These are phyloP conservation scores for Vultur gryphus DNA, from an alignment of 2,797 vertebrate genomes.

Conservation along the genomic window DNA sequence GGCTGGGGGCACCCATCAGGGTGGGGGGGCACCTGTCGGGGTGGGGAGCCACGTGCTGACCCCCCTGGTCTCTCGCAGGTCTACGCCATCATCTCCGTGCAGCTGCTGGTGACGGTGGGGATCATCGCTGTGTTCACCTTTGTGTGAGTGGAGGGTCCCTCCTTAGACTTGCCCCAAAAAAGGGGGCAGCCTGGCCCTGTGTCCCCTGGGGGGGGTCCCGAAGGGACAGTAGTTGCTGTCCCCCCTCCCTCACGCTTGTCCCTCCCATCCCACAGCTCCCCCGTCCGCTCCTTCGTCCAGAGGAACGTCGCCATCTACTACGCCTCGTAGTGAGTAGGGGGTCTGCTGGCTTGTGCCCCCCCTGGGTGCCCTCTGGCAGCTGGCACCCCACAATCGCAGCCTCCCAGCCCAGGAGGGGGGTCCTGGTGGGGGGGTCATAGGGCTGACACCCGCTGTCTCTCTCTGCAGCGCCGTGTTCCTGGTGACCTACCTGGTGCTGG, in stretches of 20 bases:
- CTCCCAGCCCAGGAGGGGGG: not conserved
- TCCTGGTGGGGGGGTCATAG: not conserved
- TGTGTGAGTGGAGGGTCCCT: constrained; percentile 79
- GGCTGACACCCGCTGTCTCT: not conserved
- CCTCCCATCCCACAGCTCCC: constrained; percentile 69
- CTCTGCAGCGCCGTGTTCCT: constrained; percentile 84
- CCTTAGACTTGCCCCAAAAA: not conserved
- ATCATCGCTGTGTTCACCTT: constrained; percentile 89
- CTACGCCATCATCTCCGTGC: constrained; percentile 86
- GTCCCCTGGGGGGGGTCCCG: not conserved
- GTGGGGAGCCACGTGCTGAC: not conserved
- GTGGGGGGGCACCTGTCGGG: too few species aligned
- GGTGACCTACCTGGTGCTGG: constrained; percentile 83
- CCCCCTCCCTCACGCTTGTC: not conserved
- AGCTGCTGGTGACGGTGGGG: constrained; percentile 85
- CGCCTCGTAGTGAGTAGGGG: constrained; percentile 86
- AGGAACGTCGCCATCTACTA: constrained; percentile 83
- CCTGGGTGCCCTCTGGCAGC: not conserved
- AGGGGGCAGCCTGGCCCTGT: not conserved
- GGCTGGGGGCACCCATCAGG: fast-evolving
- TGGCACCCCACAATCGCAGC: not conserved
- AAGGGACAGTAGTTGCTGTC: not conserved
- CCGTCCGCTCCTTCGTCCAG: constrained; percentile 80
- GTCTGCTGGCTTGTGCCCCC: fast-evolving
- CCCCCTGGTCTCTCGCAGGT: constrained; percentile 74